Evolutionary conservation across 2,113 vertebrate genomes (phyloP), one percentile per base, ranked within the genome.

Genomic region (Montifringilla adamsi): DNA sequence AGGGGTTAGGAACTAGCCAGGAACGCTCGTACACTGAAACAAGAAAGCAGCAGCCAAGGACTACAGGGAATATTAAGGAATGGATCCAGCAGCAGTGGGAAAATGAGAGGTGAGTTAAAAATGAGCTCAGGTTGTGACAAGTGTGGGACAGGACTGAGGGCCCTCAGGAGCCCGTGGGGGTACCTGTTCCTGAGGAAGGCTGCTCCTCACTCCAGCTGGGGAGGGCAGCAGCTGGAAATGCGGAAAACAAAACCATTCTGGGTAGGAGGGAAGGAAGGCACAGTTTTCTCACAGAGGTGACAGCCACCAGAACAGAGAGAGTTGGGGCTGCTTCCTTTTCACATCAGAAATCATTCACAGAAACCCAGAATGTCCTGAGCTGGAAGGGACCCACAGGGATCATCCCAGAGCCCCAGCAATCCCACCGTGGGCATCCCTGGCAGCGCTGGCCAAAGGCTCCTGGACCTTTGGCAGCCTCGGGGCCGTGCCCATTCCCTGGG

Each of bases 101-200:
- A 66, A 44, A 21, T 1, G 27, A 43, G n/a, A 19, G 60, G 10
- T 11, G 15, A 24, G 53, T 21, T 49, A 10, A 41, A 64, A 70
- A 33, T 6, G 33, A 46, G 18, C 31, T 37, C 46, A 56, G 63
- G 14, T 9, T 19, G 2, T 15, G 47, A 7, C 9, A 37, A 2
- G 0, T 33, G 58, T 2, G 2, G 87, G 44, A 11, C 3, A 60
- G 66, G 30, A 15, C 30, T n/a, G 56, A 37, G 19, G 53, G 41
- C 13, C 1, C 15, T 19, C 21, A 6, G 49, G 30, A 39, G 14
- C 5, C 66, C 53, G 26, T 28, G 33, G 24, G 3, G 41, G 28
- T 2, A 2, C 15, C 0, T 4, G 6, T 11, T 56, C 56, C 47
- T 13, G 5, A 24, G 35, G 46, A 5, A 67, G 18, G 19, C 33